Evolutionary conservation across 2,113 vertebrate genomes (phyloP).

Genomic region (Epinephelus fuscoguttatus): DNA sequence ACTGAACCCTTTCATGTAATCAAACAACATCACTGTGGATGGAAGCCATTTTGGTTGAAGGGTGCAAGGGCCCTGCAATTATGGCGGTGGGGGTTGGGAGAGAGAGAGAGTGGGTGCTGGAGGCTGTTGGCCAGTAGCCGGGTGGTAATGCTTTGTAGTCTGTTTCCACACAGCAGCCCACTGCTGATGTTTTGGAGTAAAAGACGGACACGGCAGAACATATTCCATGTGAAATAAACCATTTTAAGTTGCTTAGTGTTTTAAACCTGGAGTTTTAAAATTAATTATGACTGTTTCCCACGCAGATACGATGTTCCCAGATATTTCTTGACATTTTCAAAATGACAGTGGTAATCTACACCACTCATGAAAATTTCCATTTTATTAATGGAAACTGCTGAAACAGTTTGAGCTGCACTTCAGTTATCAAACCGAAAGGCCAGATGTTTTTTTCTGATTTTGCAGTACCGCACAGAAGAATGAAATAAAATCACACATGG

Average conservation of each 20-base stretch:
- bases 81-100: constrained; percentile 47
- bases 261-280: neutral
- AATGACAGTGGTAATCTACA: constrained; percentile 4
- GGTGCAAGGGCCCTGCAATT: constrained; percentile 49
- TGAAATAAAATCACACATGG: neutral
- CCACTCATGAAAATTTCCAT: neutral
- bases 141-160: constrained; percentile 55
- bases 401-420: constrained; percentile 31
- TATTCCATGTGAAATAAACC: neutral
- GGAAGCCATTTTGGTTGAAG: constrained; percentile 67
- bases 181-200: constrained; percentile 18
- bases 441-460: constrained; percentile 34
- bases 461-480: neutral
- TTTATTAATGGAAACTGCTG: neutral
- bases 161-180: constrained; percentile 25
- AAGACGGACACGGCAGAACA: constrained; percentile 22
- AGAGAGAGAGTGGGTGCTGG: constrained; percentile 41
- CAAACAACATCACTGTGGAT: constrained; percentile 46
- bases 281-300: neutral
- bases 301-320: neutral
- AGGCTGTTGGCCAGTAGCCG: constrained; percentile 57
- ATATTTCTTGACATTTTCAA: neutral
- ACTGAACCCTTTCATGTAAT: constrained; percentile 34
- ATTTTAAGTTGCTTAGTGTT: neutral
- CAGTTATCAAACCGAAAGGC: neutral